phyloP scores from a whole-genome alignment of 1,140 invertebrate species.

The Drosophila tropicalis region DNA sequence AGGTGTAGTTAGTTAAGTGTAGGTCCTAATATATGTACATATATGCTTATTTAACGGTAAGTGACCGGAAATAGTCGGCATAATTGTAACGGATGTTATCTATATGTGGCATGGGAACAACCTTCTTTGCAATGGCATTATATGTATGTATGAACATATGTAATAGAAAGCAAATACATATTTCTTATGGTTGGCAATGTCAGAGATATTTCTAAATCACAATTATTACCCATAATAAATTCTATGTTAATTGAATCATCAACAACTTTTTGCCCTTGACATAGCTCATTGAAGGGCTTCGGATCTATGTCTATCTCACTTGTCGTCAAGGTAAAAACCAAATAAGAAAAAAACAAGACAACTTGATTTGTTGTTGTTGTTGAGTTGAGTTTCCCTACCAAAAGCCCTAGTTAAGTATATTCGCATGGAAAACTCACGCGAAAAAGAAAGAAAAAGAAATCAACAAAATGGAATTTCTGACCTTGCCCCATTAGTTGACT shows the following conservation, averaged over 20 bases:
- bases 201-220: background rate
- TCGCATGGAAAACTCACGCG: slow-evolving; percentile 40
- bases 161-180: background rate
- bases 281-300: slow-evolving; percentile 27
- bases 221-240: slow-evolving; percentile 12
- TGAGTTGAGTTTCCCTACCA: background rate
- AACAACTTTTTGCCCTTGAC: slow-evolving; percentile 11
- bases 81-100: slow-evolving; percentile 64
- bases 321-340: slow-evolving; percentile 20
- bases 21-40: slow-evolving; percentile 5
- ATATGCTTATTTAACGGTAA: slow-evolving; percentile 22
- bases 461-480: slow-evolving; percentile 28
- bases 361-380: slow-evolving; percentile 40
- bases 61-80: slow-evolving; percentile 52
- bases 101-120: slow-evolving; percentile 36
- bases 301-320: background rate
- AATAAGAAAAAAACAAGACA: slow-evolving; percentile 24
- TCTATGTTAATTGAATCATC: slow-evolving; percentile 13
- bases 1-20: background rate
- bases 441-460: slow-evolving; percentile 2
- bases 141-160: too few relatives aligned
- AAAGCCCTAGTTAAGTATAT: slow-evolving; percentile 16
- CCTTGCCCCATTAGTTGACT: slow-evolving; percentile 45
- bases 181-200: background rate
- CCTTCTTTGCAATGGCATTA: background rate